Base-by-base conservation (phyloP, 2,888 invertebrate species). In the Salticus scenicus region DNA sequence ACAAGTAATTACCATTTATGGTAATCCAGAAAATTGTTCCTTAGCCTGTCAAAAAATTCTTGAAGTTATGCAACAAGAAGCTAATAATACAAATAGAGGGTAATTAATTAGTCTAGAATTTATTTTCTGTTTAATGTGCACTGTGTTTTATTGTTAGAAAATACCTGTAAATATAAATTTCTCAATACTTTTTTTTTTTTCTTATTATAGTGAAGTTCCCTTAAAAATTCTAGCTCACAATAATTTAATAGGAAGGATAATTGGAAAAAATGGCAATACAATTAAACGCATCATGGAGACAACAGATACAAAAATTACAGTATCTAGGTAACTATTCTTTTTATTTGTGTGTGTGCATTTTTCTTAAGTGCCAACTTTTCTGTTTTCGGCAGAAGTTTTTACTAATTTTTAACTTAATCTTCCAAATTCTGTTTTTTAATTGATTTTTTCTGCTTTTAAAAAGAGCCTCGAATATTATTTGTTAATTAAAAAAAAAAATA, bases 251-350 rank as follows among this genome's bases (percentile, higher is more conserved):
- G 99, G 99, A 66, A 95, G 99, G 89, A 98, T 98, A 89, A 99
- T 99, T 90, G 99, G 99, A 88, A 98, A 98, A 92, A 96, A 96
- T 89, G 99, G 99, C 74, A 97, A 97, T 92, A 98, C 98, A 67
- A 98, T 99, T 90, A 99, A 98, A 92, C 94, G 97, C 91, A 98
- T 99, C 90, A 98, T 98, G 97, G 97, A 98, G 73, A 81, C 98
- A 90, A 98, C 98, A 24, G 97, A 97, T 89, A 97, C 98, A 1
- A 97, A 97, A 92, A 98, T 99, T 88, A 97, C 97, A 70, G 98
- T 99, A 75, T 98, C 98, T 89, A 93, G 93, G 93, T 93, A 90
- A 88, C 30, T 24, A 70, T 27, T 4, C 28, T 20, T n/a, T 5
- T 28, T 10, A 67, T n/a, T 31, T 30, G 5, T 30, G 0, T 30